Conservation (phyloP, 2,113 vertebrate genomes). For the Pyrgilauda ruficollis region DNA sequence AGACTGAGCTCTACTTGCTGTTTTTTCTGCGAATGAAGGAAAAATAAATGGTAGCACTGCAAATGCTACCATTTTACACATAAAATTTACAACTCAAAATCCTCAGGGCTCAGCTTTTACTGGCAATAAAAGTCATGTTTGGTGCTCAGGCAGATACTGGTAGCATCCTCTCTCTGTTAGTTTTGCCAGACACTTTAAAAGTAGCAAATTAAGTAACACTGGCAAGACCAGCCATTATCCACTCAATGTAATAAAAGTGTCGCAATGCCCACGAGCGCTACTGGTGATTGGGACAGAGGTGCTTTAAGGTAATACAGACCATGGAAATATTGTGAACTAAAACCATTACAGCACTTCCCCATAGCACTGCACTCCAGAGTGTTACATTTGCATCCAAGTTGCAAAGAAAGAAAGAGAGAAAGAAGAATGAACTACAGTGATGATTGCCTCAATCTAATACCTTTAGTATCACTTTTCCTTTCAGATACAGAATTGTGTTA, state of each 20-base stretch:
- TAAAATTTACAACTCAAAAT: background rate
- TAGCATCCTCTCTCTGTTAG: background rate
- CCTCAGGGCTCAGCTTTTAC: background rate
- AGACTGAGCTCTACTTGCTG: background rate
- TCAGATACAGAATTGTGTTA: background rate
- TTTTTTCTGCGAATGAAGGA: background rate
- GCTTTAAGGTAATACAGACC: background rate
- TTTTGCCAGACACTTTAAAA: background rate
- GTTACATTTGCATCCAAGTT: background rate
- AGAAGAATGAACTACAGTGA: background rate
- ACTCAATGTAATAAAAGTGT: background rate
- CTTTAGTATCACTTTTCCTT: background rate
- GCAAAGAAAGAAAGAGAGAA: background rate
- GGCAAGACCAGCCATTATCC: background rate
- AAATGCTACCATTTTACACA: background rate
- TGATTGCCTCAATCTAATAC: background rate
- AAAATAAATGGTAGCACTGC: background rate
- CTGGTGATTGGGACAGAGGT: background rate
- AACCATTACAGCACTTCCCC: background rate
- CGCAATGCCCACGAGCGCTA: accelerated
- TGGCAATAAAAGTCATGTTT: background rate
- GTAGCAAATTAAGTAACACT: background rate
- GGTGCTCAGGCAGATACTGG: background rate
- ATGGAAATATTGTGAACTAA: background rate
- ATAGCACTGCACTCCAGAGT: background rate